These are phyloP conservation scores for Trichogramma dendrolimi DNA, from an alignment of 2,888 invertebrate genomes.

Conservation along the genomic window DNA sequence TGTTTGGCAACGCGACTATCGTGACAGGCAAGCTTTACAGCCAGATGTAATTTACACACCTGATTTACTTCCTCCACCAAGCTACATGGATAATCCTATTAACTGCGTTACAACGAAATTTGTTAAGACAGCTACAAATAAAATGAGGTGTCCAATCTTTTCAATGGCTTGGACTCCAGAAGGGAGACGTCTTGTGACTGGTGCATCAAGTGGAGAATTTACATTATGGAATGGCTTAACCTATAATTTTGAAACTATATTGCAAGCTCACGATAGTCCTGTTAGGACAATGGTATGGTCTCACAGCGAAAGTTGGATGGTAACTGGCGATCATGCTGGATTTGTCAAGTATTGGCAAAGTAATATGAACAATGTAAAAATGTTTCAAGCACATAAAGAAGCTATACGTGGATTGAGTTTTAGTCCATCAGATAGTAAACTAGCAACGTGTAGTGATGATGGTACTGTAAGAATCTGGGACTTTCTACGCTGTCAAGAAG, in stretches of 20 bases:
- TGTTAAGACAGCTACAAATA: conserved; percentile 99
- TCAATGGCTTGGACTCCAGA: conserved; percentile 99
- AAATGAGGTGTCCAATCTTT: conserved; percentile 99
- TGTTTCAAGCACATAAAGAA: conserved; percentile 99
- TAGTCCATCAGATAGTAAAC: conserved; percentile 97
- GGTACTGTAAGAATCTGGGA: conserved; percentile 99
- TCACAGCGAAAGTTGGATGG: conserved; percentile 99
- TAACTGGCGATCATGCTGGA: conserved; percentile 97
- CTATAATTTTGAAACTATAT: conserved; percentile 99
- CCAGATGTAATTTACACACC: conserved; percentile 95
- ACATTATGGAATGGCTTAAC: conserved; percentile 99
- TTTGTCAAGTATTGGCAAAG: conserved; percentile 99
- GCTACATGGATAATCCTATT: conserved; percentile 89
- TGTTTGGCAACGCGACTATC: conserved; percentile 90
- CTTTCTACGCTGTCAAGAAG: conserved; percentile 94
- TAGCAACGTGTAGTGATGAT: conserved; percentile 99
- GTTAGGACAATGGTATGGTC: conserved; percentile 99
- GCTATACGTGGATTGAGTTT: conserved; percentile 99
- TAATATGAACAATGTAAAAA: conserved; percentile 99
- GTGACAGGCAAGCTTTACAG: conserved; percentile 84
- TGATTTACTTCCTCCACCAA: conserved; percentile 89
- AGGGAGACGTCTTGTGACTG: conserved; percentile 93
- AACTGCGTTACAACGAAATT: conserved; percentile 94
- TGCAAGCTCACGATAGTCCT: conserved; percentile 99
- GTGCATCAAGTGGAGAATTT: conserved; percentile 98